Percentiles rank a stretch among this genome's conserved stretches.
Evolutionary conservation across 1,140 invertebrate species (phyloP).

Genomic region (Drosophila repleta): DNA sequence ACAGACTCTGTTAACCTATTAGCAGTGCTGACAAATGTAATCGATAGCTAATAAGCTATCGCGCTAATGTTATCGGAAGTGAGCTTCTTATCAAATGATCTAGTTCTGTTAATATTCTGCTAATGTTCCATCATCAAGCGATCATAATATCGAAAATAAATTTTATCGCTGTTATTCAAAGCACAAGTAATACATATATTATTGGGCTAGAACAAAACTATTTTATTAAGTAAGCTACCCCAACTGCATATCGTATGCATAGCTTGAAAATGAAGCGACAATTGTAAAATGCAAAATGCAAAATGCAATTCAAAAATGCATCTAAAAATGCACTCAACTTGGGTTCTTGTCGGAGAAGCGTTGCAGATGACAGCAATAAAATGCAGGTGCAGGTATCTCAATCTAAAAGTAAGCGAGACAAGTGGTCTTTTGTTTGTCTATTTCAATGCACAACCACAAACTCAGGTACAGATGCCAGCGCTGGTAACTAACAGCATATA

Average conservation of each 20-base stretch:
- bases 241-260: not conserved
- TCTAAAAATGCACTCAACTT: slow-evolving; percentile 65
- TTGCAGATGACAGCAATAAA: slow-evolving; percentile 78
- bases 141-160: too few relatives aligned
- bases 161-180: too few relatives aligned
- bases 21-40: too few relatives aligned
- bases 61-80: too few relatives aligned
- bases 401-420: slow-evolving; percentile 18
- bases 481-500: slow-evolving; percentile 61
- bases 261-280: slow-evolving; percentile 32
- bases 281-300: slow-evolving; percentile 41
- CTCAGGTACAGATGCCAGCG: slow-evolving; percentile 48
- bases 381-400: slow-evolving; percentile 63
- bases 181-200: too few relatives aligned
- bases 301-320: slow-evolving; percentile 45
- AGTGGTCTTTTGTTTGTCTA: slow-evolving; percentile 6
- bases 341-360: slow-evolving; percentile 23
- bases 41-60: too few relatives aligned
- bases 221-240: not conserved
- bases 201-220: too few relatives aligned
- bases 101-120: too few relatives aligned
- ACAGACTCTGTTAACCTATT: too few relatives aligned
- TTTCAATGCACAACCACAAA: not conserved
- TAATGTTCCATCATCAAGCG: too few relatives aligned
- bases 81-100: too few relatives aligned